These are phyloP conservation scores for Helogale parvula DNA, from an alignment of 2,113 vertebrate species.

Conservation along the genomic window DNA sequence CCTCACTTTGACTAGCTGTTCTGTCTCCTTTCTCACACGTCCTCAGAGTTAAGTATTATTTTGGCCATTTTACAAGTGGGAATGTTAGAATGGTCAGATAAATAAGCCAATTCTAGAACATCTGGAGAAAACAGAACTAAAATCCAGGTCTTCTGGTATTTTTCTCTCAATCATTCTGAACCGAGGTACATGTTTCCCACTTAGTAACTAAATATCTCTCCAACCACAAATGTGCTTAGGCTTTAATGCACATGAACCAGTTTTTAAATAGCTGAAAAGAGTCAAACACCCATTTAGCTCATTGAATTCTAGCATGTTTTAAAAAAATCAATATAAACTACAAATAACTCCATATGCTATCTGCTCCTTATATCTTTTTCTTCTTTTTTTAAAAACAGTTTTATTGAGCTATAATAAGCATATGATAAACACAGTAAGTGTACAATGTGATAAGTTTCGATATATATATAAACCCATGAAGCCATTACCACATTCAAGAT, in stretches of 20 bases:
- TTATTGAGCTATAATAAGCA: slow-evolving; percentile 4
- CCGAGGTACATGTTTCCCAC: neutral
- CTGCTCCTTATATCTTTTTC: neutral
- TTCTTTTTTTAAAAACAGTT: neutral
- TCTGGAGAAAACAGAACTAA: neutral
- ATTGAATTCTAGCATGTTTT: neutral
- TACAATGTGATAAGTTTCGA: neutral
- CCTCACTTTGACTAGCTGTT: neutral
- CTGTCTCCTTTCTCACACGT: neutral
- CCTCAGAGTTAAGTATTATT: neutral
- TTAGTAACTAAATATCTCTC: neutral
- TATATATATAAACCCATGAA: neutral
- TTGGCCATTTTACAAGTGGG: neutral
- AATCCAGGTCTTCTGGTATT: neutral
- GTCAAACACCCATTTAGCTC: slow-evolving; percentile 11
- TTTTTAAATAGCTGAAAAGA: slow-evolving; percentile 11
- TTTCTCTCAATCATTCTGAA: neutral
- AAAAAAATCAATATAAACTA: neutral
- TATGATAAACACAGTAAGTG: neutral
- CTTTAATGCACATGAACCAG: neutral
- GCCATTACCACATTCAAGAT: neutral
- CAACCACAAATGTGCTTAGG: neutral
- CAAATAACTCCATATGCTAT: neutral
- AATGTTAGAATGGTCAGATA: neutral
- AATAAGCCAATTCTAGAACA: neutral